Percentiles rank a stretch among this genome's conserved stretches.
phyloP scores from a whole-genome alignment of 2,797 vertebrate genomes.

The Amphiprion clarkii region DNA sequence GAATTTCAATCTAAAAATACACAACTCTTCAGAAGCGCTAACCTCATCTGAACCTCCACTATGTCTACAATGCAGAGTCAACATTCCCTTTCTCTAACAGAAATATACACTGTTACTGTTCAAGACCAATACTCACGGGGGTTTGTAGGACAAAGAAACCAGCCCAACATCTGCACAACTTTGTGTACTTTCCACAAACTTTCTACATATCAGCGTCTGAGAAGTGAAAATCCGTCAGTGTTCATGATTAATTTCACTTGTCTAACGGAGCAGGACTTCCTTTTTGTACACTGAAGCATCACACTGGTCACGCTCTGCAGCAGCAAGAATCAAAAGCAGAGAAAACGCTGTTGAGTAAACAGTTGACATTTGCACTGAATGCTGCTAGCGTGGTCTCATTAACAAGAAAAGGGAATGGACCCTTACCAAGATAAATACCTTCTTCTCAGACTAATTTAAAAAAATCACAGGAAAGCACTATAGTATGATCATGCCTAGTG shows the following conservation, averaged over 20 bases:
- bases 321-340: neutral
- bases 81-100: conserved; percentile 8
- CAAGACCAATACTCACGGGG: neutral
- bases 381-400: conserved; percentile 5
- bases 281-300: conserved; percentile 18
- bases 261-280: conserved; percentile 10
- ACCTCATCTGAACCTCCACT: conserved; percentile 30
- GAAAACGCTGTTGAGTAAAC: neutral
- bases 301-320: neutral
- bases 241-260: conserved; percentile 4
- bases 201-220: conserved; percentile 10
- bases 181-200: neutral
- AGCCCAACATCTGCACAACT: neutral
- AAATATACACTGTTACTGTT: conserved; percentile 4
- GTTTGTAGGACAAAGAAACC: conserved; percentile 11
- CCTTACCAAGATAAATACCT: conserved; percentile 5
- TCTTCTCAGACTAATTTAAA: conserved; percentile 13
- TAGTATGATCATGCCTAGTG: conserved; percentile 25
- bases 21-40: conserved; percentile 21
- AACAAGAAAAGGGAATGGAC: conserved; percentile 28
- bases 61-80: conserved; percentile 3
- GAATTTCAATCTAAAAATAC: conserved; percentile 12
- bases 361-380: conserved; percentile 5
- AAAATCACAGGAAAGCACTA: conserved; percentile 23
- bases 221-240: neutral